Evolutionary conservation across 2,888 invertebrate species (phyloP), one percentile per base, ranked within the genome.

Genomic region (Incurvaria masculella): DNA sequence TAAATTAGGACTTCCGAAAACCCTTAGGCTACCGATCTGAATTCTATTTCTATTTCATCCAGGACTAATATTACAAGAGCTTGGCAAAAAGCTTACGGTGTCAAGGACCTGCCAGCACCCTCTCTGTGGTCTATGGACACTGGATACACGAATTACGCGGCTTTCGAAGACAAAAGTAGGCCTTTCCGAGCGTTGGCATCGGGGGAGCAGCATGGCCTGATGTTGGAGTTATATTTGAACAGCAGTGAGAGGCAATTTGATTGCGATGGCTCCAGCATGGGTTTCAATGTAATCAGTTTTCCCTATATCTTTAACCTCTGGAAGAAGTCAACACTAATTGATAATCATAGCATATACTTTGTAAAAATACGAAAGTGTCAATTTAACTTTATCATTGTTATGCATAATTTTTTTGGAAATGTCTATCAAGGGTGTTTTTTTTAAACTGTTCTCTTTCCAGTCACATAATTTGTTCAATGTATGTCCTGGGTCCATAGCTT

Each of bases 271-370:
- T 68, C 67, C 26, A 73, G 70, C 33, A 56, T 69, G 23, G 79
- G 79, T 8, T 79, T 78, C 50, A 76, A 71, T 48, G 79, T 78
- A 51, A 66, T n/a, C n/a, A n/a, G n/a, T n/a, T n/a, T n/a, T n/a
- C n/a, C n/a, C n/a, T n/a, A 69, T 61, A 38, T 27, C 17, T 17
- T 17, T 17, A 39, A 16, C 5, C 18, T 49, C 17, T 17, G 18
- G 14, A 45, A 42, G 14, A 46, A 17, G 4, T 14, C n/a, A n/a
- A n/a, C n/a, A n/a, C n/a, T n/a, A n/a, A n/a, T n/a, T n/a, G n/a
- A n/a, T n/a, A n/a, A n/a, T n/a, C n/a, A n/a, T n/a, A n/a, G n/a
- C n/a, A n/a, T n/a, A n/a, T n/a, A n/a, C n/a, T n/a, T n/a, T n/a
- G n/a, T n/a, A n/a, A n/a, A n/a, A n/a, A n/a, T n/a, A n/a, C n/a